Base-by-base conservation (phyloP, 2,888 invertebrate species). In the Agelastica alni region DNA sequence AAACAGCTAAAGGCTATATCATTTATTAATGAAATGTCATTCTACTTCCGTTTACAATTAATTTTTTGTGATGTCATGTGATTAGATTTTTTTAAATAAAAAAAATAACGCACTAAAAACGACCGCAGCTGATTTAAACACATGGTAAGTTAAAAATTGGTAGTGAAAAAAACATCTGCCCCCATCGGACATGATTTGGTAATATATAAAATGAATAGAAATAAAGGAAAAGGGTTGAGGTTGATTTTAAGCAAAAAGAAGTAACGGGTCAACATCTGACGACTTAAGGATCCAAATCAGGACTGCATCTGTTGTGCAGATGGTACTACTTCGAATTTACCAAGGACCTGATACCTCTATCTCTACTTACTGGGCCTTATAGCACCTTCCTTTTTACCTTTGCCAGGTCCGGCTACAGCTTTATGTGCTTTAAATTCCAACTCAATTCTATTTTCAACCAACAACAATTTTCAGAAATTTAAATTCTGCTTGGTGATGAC, bases 221-320 rank as follows among this genome's bases (percentile, higher is more conserved):
- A 68, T 70, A 70, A 69, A 72, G 67, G 67, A 59, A 72, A 72
- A 71, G 72, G 73, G 71, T 73, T 71, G 64, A 55, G 60, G 60
- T 53, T 59, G 59, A 61, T 60, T 60, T 67, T 65, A 67, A 69
- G 69, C 69, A 70, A 70, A 67, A 71, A 70, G 69, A 72, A 72
- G 68, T 71, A 74, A 74, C 72, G 70, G 70, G 65, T 69, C 66
- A 68, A 71, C 70, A 72, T 71, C 73, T 72, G 74, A 70, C 71
- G 69, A 67, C 64, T 65, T 62, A 63, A 67, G 70, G 68, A 69
- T 69, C 69, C 68, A 75, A 75, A 74, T 74, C 75, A 75, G 70
- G 69, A 68, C 72, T 70, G 69, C 75, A 75, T 75, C 75, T 75
- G 75, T 72, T 73, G 71, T 69, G 73, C 75, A 75, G 75, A 74